Percentiles rank a stretch among this genome's conserved stretches.
Conservation (phyloP, 2,113 vertebrate species). For the Alaudala cheleensis region DNA sequence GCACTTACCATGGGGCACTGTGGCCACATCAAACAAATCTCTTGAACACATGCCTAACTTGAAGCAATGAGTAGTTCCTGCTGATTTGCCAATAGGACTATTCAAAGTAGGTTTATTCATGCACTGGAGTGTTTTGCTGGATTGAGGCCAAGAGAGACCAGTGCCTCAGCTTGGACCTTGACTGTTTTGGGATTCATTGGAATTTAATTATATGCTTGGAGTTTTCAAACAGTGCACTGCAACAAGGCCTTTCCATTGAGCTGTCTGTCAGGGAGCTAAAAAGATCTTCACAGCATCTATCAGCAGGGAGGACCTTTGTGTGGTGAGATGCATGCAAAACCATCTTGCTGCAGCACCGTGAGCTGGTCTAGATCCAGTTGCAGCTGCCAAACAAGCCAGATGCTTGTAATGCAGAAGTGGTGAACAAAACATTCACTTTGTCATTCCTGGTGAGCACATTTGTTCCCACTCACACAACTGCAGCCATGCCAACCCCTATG, state of each 20-base stretch:
- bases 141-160: not conserved
- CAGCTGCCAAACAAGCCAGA: not conserved
- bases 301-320: not conserved
- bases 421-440: not conserved
- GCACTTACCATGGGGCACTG: not conserved
- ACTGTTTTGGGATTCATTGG: not conserved
- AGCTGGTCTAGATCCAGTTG: not conserved
- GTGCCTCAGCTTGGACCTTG: not conserved
- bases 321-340: not conserved
- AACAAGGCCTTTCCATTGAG: not conserved
- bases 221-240: fast-evolving
- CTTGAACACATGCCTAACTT: not conserved
- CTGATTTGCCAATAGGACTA: not conserved
- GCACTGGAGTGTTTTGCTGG: not conserved
- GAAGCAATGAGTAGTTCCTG: not conserved
- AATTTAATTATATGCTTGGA: not conserved
- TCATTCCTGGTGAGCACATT: not conserved
- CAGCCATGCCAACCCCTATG: not conserved
- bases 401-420: not conserved
- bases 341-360: not conserved
- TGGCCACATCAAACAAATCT: not conserved
- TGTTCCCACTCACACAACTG: not conserved
- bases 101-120: not conserved
- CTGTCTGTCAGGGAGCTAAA: not conserved
- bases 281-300: not conserved